Evolutionary conservation across 2,113 vertebrate species (phyloP).

Genomic region (Condylura cristata): DNA sequence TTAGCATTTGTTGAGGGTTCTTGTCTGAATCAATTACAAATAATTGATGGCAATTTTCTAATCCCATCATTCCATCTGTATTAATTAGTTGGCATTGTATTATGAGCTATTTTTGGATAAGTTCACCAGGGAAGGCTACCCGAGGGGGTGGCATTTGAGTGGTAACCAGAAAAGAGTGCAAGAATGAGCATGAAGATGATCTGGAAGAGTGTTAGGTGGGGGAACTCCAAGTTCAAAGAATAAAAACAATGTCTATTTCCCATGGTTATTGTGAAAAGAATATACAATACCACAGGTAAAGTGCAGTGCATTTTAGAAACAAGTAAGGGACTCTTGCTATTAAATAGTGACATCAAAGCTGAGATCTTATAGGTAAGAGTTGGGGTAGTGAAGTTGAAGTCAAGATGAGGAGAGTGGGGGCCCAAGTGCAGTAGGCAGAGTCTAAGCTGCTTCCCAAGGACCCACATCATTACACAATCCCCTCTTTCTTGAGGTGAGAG

Average conservation of each 20-base stretch:
- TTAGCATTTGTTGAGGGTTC: neutral
- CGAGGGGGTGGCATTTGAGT: neutral
- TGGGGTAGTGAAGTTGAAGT: neutral
- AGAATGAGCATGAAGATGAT: neutral
- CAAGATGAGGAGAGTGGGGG: neutral
- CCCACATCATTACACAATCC: neutral
- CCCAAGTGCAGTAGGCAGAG: neutral
- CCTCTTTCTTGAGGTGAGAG: neutral
- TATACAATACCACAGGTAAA: neutral
- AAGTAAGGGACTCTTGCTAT: neutral
- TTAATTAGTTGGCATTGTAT: neutral
- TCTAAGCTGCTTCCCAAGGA: neutral
- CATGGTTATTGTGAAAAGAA: neutral
- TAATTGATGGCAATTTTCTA: neutral
- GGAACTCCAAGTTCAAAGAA: neutral
- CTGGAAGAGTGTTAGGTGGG: neutral
- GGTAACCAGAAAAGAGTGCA: neutral
- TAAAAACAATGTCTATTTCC: neutral
- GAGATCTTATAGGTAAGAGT: neutral
- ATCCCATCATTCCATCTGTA: neutral
- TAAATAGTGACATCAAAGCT: neutral
- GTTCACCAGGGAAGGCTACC: neutral
- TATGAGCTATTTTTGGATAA: neutral
- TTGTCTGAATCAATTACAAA: neutral
- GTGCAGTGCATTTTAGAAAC: neutral